Base-by-base conservation (phyloP, 23 tunicate species). In the Corella eumyota region DNA sequence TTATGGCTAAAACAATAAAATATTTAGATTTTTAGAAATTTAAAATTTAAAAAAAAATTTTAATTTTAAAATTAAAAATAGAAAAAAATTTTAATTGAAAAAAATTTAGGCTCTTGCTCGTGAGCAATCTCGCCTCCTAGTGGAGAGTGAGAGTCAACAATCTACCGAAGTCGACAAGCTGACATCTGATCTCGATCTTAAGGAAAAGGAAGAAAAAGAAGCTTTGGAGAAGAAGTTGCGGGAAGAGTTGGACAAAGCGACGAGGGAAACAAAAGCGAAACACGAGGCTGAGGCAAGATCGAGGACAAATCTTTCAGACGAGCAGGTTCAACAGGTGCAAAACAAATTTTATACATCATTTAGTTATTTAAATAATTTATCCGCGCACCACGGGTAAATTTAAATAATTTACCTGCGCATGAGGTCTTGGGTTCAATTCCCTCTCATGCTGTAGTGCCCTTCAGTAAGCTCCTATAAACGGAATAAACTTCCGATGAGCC, bases 281-380 rank as follows among this genome's bases (percentile, higher is more conserved):
- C 96, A 88, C n/a, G 88, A 88, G 64, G 76, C 96, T 7, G 96
- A 88, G 60, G 69, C 51, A 23, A 73, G 81, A 73, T 81, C 96
- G 28, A 72, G 96, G 51, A 88, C 77, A 7, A 81, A 79, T 62
- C 65, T 78, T 17, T 34, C 78, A 1, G 85, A 85, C 15, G 95
- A 85, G 34, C 77, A 76, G 48, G 45, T 72, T 13, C 85, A 85
- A 58, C 85, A 77, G 71, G 95, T 85, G 33, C 35, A 68, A 22
- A 2, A 34, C n/a, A n/a, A n/a, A n/a, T n/a, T n/a, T n/a, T n/a
- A n/a, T 17, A 7, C 7, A 13, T 53, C 65, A 25, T 13, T 11
- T 55, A 9, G 55, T 29, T 29, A 9, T 55, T 9, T 6, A 31
- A 15, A 9, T 9, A 25, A 11, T n/a, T n/a, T n/a, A n/a, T n/a